Conservation (phyloP, 2,113 vertebrate species). For the Empidonax traillii region DNA sequence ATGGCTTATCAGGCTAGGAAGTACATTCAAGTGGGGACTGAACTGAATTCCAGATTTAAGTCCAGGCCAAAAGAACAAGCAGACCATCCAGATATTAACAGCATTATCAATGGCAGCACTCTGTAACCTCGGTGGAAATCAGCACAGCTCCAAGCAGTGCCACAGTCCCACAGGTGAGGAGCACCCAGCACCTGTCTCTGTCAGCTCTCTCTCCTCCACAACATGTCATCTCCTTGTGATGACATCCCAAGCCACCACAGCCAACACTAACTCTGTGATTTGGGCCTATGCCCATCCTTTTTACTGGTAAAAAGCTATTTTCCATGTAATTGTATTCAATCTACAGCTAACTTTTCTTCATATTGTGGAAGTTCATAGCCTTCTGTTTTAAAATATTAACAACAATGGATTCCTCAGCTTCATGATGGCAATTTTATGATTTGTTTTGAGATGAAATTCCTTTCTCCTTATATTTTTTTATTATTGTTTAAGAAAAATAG, state of each 20-base stretch:
- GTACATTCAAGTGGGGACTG: not conserved
- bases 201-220: not conserved
- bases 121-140: not conserved
- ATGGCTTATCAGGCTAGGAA: not conserved
- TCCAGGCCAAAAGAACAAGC: not conserved
- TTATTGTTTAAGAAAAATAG: not conserved
- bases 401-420: not conserved
- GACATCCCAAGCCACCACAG: not conserved
- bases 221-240: not conserved
- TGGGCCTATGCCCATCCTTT: not conserved
- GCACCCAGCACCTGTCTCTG: not conserved
- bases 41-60: not conserved
- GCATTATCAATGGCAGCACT: not conserved
- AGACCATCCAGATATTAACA: not conserved
- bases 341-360: not conserved
- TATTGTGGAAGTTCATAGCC: not conserved
- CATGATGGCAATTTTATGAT: rapidly evolving
- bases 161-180: rapidly evolving
- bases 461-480: not conserved
- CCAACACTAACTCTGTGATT: not conserved
- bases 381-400: not conserved
- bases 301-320: not conserved
- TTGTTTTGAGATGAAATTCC: not conserved
- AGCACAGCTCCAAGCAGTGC: rapidly evolving
- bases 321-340: not conserved